phyloP scores from a whole-genome alignment of 2,888 invertebrate species.

The Aphodius sticticus region DNA sequence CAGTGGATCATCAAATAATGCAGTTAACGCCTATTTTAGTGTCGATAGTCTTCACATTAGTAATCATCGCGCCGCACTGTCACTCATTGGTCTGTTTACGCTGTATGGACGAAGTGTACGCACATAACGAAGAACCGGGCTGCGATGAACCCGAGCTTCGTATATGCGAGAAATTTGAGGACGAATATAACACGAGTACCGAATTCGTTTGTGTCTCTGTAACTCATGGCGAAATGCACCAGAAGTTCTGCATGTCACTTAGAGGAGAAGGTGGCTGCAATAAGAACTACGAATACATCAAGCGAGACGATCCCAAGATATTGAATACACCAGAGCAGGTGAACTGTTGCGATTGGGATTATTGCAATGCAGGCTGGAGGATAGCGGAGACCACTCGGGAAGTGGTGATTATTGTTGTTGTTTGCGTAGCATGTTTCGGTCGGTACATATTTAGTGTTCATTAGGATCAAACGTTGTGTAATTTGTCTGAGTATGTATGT shows the following conservation, averaged over 20 bases:
- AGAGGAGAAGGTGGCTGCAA: not conserved
- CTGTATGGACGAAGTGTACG: slow-evolving; percentile 5
- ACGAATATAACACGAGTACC: not conserved
- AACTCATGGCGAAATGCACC: not conserved
- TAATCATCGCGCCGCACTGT: not conserved
- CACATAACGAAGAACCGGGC: not conserved
- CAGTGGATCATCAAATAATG: not conserved
- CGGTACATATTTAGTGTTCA: not conserved
- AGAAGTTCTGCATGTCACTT: slow-evolving; percentile 10
- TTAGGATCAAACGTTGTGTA: not conserved
- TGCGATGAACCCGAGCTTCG: not conserved
- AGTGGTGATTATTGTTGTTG: not conserved
- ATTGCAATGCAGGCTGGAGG: not conserved
- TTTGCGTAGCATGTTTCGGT: not conserved
- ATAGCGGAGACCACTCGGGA: not conserved
- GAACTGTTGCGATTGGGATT: slow-evolving; percentile 21
- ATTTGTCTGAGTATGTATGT: not conserved
- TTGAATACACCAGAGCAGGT: not conserved
- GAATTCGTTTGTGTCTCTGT: slow-evolving; percentile 12
- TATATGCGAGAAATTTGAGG: not conserved
- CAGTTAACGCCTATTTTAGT: not conserved
- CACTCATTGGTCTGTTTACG: slow-evolving; percentile 10
- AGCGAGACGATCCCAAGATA: not conserved
- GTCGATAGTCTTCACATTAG: not conserved
- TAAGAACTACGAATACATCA: not conserved